Evolutionary conservation across 1,140 invertebrate genomes (phyloP).

Genomic region (Panagrolaimus sp.): DNA sequence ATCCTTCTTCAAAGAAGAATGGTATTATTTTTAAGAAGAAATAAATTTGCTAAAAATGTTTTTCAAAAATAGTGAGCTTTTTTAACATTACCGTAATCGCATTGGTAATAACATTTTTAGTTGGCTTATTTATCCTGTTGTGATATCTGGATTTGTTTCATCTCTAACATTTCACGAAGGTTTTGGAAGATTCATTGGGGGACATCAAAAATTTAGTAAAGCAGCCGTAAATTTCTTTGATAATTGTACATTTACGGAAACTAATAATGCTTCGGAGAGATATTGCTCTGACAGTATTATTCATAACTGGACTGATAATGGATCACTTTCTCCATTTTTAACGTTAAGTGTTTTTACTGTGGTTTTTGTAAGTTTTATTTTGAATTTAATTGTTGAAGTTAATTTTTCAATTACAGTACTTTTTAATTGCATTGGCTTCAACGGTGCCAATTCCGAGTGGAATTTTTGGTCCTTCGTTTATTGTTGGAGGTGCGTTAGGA

Average conservation of each 20-base stretch:
- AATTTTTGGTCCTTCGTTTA: constrained; percentile 90
- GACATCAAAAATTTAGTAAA: constrained; percentile 65
- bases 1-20: constrained; percentile 87
- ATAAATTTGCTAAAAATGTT: constrained; percentile 83
- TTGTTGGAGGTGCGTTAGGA: constrained; percentile 85
- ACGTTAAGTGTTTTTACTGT: constrained; percentile 77
- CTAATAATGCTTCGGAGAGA: neutral
- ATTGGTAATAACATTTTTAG: constrained; percentile 63
- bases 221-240: constrained; percentile 51
- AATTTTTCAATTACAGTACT: constrained; percentile 68
- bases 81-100: constrained; percentile 2
- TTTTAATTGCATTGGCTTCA: constrained; percentile 84
- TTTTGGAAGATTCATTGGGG: constrained; percentile 79
- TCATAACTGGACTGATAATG: constrained; percentile 8
- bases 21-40: constrained; percentile 87
- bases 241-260: neutral
- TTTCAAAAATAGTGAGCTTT: constrained; percentile 85
- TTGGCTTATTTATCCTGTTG: constrained; percentile 81
- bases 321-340: constrained; percentile 69
- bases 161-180: constrained; percentile 79
- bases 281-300: neutral
- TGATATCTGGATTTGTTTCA: constrained; percentile 75
- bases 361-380: constrained; percentile 73
- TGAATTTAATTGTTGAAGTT: constrained; percentile 54
- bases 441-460: constrained; percentile 90